Percentiles rank a stretch among this genome's conserved stretches.
Conservation (phyloP, 2,888 invertebrate genomes). For the Pilophorus perplexus region DNA sequence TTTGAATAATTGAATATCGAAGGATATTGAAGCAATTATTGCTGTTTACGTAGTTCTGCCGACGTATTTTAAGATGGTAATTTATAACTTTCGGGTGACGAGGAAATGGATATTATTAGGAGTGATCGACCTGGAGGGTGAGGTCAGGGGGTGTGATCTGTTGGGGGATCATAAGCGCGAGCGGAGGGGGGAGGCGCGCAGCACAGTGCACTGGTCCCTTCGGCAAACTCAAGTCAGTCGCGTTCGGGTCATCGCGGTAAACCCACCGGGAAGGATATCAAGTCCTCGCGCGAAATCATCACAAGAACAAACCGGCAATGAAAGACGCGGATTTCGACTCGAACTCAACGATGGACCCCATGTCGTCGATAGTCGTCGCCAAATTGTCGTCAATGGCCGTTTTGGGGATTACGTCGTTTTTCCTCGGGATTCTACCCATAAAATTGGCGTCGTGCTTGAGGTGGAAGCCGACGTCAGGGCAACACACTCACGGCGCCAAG, state of each 20-base stretch:
- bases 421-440: slow-evolving; percentile 72
- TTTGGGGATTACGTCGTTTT: slow-evolving; percentile 70
- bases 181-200: too few relatives aligned
- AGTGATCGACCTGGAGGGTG: background rate
- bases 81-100: too few relatives aligned
- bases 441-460: slow-evolving; percentile 57
- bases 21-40: too few relatives aligned
- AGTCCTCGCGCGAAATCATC: too few relatives aligned
- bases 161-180: background rate
- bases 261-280: too few relatives aligned
- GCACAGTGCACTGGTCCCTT: too few relatives aligned
- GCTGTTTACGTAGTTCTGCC: too few relatives aligned
- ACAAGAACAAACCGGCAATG: too few relatives aligned
- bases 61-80: too few relatives aligned
- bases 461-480: slow-evolving; percentile 38
- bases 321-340: slow-evolving; percentile 43
- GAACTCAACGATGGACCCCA: slow-evolving; percentile 19
- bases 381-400: slow-evolving; percentile 77
- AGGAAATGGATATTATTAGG: too few relatives aligned
- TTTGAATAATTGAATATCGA: too few relatives aligned
- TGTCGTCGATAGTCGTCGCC: slow-evolving; percentile 58
- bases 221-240: slow-evolving; percentile 27
- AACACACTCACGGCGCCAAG: slow-evolving; percentile 43
- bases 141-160: background rate
- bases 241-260: slow-evolving; percentile 16